phyloP scores from a whole-genome alignment of 2,113 vertebrate species.

The Coptodon bakossiorum region DNA sequence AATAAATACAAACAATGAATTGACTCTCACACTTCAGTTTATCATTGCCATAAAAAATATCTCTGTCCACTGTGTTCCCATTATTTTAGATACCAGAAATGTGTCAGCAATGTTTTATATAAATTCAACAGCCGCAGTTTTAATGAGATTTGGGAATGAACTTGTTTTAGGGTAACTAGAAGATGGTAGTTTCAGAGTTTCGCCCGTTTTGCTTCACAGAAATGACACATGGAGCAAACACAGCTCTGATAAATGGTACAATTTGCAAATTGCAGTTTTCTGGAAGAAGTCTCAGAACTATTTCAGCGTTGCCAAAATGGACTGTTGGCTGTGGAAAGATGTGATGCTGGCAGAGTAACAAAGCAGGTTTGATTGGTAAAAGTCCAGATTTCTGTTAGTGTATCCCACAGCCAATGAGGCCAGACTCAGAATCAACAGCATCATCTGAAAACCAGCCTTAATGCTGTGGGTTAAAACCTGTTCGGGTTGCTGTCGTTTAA shows the following conservation, averaged over 20 bases:
- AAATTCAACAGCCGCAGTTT: neutral
- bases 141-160: slow-evolving; percentile 23
- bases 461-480: neutral
- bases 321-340: neutral
- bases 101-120: neutral
- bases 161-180: neutral
- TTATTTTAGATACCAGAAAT: slow-evolving; percentile 6
- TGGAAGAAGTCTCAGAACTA: neutral
- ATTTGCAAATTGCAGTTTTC: neutral
- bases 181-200: neutral
- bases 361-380: neutral
- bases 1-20: neutral
- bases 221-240: neutral
- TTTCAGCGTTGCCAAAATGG: neutral
- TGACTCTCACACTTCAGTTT: neutral
- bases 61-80: neutral
- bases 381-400: neutral
- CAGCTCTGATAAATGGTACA: neutral
- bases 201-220: neutral
- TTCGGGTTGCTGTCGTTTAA: neutral
- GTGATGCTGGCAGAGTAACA: neutral
- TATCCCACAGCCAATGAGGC: rapidly evolving
- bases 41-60: neutral
- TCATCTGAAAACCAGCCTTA: neutral
- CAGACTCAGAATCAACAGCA: neutral